A percentile compares a stretch with the other conserved stretches of the same genome.
Evolutionary conservation across 1,140 invertebrate species (phyloP).

Genomic region (Goniozus legneri): DNA sequence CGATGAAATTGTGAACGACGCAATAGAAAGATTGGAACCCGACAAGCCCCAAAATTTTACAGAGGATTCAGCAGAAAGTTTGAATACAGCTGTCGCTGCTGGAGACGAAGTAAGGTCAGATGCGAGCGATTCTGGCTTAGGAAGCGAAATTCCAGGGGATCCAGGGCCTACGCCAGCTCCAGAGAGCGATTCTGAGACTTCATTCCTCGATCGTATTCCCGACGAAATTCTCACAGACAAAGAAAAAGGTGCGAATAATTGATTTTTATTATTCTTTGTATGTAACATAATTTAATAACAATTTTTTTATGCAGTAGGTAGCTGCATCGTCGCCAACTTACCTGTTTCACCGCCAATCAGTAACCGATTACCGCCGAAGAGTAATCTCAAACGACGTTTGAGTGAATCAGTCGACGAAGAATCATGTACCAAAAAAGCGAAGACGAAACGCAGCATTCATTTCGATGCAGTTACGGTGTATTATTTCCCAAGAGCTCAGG

Average conservation of each 20-base stretch:
- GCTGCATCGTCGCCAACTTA: slow-evolving; percentile 27
- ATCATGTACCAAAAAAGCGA: slow-evolving; percentile 53
- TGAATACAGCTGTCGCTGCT: slow-evolving; percentile 37
- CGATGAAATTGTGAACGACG: slow-evolving; percentile 23
- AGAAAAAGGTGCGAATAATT: slow-evolving; percentile 51
- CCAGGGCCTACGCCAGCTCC: slow-evolving; percentile 44
- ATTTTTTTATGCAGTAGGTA: too few species aligned
- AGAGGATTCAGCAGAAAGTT: slow-evolving; percentile 49
- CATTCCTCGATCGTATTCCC: slow-evolving; percentile 55
- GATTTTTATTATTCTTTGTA: too few species aligned
- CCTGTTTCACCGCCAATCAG: too few species aligned
- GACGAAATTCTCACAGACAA: slow-evolving; percentile 48
- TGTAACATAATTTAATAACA: too few species aligned
- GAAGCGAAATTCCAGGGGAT: slow-evolving; percentile 61
- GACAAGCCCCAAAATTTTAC: slow-evolving; percentile 46
- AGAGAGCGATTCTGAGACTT: slow-evolving; percentile 56
- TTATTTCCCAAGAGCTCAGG: slow-evolving; percentile 92
- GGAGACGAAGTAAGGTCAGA: slow-evolving; percentile 64
- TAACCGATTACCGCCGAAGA: slow-evolving; percentile 48
- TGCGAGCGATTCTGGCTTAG: slow-evolving; percentile 77
- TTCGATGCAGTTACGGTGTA: slow-evolving; percentile 93
- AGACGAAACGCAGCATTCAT: slow-evolving; percentile 72
- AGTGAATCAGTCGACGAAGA: slow-evolving; percentile 44
- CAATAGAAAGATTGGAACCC: slow-evolving; percentile 40
- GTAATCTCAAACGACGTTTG: slow-evolving; percentile 58